phyloP scores from a whole-genome alignment of 2,113 vertebrate genomes.

The Coracopsis vasa region DNA sequence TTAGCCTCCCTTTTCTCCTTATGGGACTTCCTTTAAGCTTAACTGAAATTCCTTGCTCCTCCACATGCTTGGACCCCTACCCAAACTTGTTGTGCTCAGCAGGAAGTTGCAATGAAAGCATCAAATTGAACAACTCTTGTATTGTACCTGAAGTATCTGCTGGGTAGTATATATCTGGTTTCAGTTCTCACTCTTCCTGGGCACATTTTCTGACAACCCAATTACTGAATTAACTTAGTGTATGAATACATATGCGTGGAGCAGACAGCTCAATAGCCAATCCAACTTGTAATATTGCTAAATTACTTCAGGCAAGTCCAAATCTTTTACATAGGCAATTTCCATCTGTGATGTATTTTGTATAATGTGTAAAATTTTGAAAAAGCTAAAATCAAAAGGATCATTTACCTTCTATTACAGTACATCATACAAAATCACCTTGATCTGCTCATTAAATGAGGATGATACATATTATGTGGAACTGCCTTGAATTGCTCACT shows the following conservation, averaged over 20 bases:
- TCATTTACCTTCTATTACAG: background rate
- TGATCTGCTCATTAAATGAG: background rate
- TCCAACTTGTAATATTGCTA: background rate
- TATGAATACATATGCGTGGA: background rate
- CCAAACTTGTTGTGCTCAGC: background rate
- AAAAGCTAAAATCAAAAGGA: background rate
- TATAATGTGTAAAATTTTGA: background rate
- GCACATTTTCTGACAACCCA: background rate
- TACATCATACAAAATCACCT: background rate
- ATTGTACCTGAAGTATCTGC: background rate
- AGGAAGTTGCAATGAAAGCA: background rate
- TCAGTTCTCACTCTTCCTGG: constrained; percentile 10
- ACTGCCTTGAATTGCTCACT: background rate
- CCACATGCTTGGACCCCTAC: background rate
- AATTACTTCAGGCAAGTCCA: background rate
- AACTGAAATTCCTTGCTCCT: background rate
- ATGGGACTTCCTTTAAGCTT: background rate
- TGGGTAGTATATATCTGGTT: background rate
- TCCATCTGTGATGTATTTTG: background rate
- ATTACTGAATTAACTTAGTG: constrained; percentile 11
- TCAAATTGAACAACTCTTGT: background rate
- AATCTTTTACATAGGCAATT: background rate
- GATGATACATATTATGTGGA: background rate
- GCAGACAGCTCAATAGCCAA: background rate
- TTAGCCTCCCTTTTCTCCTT: background rate